Base-by-base conservation (phyloP, 1,140 invertebrate species). In the Drosophila repleta region DNA sequence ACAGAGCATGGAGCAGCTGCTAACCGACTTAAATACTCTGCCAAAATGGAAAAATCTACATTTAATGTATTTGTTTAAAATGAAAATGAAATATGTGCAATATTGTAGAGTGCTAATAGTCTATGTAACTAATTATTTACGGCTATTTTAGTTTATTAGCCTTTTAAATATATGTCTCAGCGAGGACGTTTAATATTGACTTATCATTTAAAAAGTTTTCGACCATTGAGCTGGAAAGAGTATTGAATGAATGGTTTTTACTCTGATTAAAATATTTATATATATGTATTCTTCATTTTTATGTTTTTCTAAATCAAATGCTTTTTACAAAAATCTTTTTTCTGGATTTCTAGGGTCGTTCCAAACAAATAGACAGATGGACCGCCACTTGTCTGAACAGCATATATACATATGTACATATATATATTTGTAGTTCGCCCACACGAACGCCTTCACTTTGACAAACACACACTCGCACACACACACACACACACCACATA, bases 371-470 rank as follows among this genome's bases (percentile, higher is more conserved):
- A 64, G 53, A 15, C 24, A 62, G 66, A 45, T 60, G 53, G 20
- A 53, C 39, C 55, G 51, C 72, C 60, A 79, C 64, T 73, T 64
- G 70, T 67, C 68, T 46, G 61, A 57, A 35, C 51, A 49, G n/a
- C 37, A 11, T 48, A 49, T 53, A 53, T 49, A n/a, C 20, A n/a
- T 55, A 49, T 53, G 46, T 55, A 55, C 58, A 52, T 41, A 29
- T 55, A 39, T 57, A 45, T 41, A 41, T 79, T 82, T 85, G 57
- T 77, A 52, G 76, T 73, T 80, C 81, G 61, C 82, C 83, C 68
- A 88, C 83, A 57, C 61, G 41, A 67, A 83, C 58, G 82, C 83
- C 83, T 85, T 82, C 83, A 78, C 74, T 72, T 88, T 88, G 79
- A 67, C 83, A 78, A 21, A 68, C 45, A 73, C 37, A 58, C 41